A percentile compares a stretch with the other conserved stretches of the same genome.
Conservation (phyloP, 2,113 vertebrate genomes). For the Perca schrenkii region DNA sequence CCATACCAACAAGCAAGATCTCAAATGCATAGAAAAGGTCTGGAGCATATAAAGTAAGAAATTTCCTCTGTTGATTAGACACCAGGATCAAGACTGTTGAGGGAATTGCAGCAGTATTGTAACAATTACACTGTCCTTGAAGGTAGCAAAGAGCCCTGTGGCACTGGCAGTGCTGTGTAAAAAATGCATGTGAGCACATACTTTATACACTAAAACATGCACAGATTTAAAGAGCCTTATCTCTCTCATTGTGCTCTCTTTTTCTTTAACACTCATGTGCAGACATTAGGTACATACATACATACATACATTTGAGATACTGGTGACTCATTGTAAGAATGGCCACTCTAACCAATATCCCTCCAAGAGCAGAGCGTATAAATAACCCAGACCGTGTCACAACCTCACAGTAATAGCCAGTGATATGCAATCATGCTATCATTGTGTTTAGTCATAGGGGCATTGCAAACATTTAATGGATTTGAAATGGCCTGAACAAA, state of each 20-base stretch:
- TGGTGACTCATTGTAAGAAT: not conserved
- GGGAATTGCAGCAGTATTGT: constrained; percentile 24
- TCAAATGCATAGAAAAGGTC: constrained; percentile 14
- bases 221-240: not conserved
- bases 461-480: not conserved
- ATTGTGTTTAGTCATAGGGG: not conserved
- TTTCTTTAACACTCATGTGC: not conserved
- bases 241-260: not conserved
- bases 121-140: constrained; percentile 53
- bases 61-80: constrained; percentile 30
- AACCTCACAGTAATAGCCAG: not conserved
- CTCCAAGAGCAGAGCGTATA: not conserved
- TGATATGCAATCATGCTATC: constrained; percentile 15
- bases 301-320: not conserved
- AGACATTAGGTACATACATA: not conserved
- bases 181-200: not conserved
- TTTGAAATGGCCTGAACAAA: constrained; percentile 18
- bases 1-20: constrained; percentile 28
- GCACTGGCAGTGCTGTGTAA: not conserved
- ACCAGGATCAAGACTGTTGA: constrained; percentile 7
- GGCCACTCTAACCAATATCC: not conserved
- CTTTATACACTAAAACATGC: not conserved
- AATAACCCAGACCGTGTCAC: constrained; percentile 3
- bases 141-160: constrained; percentile 23
- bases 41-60: not conserved